Percentiles rank a stretch among this genome's conserved stretches.
phyloP scores from a whole-genome alignment of 2,888 invertebrate genomes.

The Caenorhabditis sp. region DNA sequence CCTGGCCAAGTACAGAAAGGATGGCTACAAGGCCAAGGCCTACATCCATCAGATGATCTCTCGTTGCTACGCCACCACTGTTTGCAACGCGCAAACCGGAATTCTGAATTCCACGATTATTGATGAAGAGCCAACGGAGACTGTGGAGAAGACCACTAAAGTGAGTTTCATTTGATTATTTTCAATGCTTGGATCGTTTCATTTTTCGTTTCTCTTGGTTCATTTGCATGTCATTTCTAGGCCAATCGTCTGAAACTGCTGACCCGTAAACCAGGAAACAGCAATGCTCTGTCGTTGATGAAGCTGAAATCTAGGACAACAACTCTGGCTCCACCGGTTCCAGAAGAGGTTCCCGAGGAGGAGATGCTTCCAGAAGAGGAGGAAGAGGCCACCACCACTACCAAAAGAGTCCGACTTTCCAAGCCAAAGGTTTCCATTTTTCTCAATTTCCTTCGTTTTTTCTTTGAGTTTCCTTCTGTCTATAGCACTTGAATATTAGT shows the following conservation, averaged over 20 bases:
- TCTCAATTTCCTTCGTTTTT: constrained; percentile 6
- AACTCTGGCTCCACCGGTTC: constrained; percentile 28
- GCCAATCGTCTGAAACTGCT: constrained; percentile 67
- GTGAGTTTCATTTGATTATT: too few relatives aligned
- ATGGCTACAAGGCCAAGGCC: constrained; percentile 81
- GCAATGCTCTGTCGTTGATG: constrained; percentile 52
- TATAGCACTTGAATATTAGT: too few relatives aligned
- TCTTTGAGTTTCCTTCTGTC: too few relatives aligned
- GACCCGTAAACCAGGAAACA: constrained; percentile 63
- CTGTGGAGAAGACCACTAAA: constrained; percentile 70
- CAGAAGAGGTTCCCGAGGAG: constrained; percentile 61
- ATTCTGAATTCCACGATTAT: constrained; percentile 79
- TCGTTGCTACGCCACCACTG: constrained; percentile 81
- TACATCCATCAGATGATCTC: constrained; percentile 82
- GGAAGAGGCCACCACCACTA: constrained; percentile 56
- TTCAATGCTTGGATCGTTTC: neutral
- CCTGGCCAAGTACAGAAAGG: constrained; percentile 80
- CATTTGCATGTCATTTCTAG: constrained; percentile 46
- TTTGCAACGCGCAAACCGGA: constrained; percentile 78
- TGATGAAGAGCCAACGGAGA: constrained; percentile 67
- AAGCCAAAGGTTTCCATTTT: constrained; percentile 42
- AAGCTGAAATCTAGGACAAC: constrained; percentile 62
- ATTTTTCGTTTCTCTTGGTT: constrained; percentile 8
- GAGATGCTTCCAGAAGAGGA: constrained; percentile 36
- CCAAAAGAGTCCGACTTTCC: constrained; percentile 31